A percentile compares a stretch with the other conserved stretches of the same genome.
Conservation (phyloP, 1,140 invertebrate genomes). For the Apis florea region DNA sequence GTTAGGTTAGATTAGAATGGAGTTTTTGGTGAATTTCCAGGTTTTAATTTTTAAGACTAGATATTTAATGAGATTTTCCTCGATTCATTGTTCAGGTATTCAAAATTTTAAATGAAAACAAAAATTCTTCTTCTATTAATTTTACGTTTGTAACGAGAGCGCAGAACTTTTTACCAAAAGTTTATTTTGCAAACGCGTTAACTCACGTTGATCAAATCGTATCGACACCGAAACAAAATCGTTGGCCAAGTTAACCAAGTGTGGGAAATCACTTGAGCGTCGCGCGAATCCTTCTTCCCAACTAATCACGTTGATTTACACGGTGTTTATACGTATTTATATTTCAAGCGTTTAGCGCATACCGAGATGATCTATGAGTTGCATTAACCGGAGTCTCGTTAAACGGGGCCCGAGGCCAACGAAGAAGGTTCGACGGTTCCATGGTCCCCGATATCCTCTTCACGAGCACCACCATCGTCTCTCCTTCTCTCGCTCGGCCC, state of each 20-base stretch:
- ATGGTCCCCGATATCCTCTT: constrained; percentile 47
- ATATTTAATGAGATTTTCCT: too few species aligned
- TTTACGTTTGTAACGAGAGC: too few species aligned
- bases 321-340: constrained; percentile 79
- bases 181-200: too few species aligned
- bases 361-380: constrained; percentile 78
- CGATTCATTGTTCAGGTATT: too few species aligned
- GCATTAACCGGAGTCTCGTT: constrained; percentile 79
- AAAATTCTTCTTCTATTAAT: too few species aligned
- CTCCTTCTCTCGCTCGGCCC: constrained; percentile 28
- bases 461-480: constrained; percentile 8
- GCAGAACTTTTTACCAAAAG: too few species aligned
- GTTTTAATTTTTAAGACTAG: too few species aligned
- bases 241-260: neutral
- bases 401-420: constrained; percentile 73
- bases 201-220: too few species aligned
- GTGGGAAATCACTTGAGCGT: constrained; percentile 67
- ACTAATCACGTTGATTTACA: constrained; percentile 77
- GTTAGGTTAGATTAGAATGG: too few species aligned
- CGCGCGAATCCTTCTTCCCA: constrained; percentile 60
- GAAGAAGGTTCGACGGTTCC: constrained; percentile 68
- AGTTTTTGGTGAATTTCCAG: too few species aligned
- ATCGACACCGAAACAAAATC: neutral
- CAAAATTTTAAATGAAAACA: too few species aligned
- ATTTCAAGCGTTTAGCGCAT: constrained; percentile 78